phyloP scores from a whole-genome alignment of 2,113 vertebrate species.

The Megaleporinus macrocephalus region DNA sequence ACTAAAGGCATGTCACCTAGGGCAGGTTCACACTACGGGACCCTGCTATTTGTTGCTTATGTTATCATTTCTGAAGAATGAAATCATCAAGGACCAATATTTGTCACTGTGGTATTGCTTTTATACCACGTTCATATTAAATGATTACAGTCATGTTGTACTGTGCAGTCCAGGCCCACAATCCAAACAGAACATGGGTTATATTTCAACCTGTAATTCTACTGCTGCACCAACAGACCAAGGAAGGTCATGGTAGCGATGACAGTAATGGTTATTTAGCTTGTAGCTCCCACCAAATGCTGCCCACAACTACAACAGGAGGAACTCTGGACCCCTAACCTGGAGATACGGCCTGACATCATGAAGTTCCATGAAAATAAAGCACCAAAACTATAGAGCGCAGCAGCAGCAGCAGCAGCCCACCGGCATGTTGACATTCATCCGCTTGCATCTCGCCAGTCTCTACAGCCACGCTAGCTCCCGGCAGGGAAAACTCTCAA shows the following conservation, averaged over 20 bases:
- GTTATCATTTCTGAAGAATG: too few relatives aligned
- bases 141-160: too few relatives aligned
- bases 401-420: not conserved
- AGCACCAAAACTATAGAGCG: not conserved
- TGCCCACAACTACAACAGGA: not conserved
- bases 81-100: too few relatives aligned
- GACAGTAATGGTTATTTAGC: too few relatives aligned
- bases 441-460: conserved; percentile 19
- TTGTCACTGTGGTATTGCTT: too few relatives aligned
- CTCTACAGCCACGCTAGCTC: conserved; percentile 41
- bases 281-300: not conserved
- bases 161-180: too few relatives aligned
- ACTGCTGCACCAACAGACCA: too few relatives aligned
- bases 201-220: not conserved
- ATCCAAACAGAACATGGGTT: too few relatives aligned
- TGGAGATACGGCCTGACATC: not conserved
- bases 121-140: too few relatives aligned
- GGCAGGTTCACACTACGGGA: too few relatives aligned
- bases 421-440: conserved; percentile 12
- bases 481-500: conserved; percentile 46
- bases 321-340: not conserved
- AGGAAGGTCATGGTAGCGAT: not conserved
- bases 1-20: too few relatives aligned
- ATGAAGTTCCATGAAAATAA: not conserved
- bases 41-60: too few relatives aligned